A percentile compares a stretch with the other conserved stretches of the same genome.
Evolutionary conservation across 2,797 vertebrate species (phyloP).

Genomic region (Remorina albescens): DNA sequence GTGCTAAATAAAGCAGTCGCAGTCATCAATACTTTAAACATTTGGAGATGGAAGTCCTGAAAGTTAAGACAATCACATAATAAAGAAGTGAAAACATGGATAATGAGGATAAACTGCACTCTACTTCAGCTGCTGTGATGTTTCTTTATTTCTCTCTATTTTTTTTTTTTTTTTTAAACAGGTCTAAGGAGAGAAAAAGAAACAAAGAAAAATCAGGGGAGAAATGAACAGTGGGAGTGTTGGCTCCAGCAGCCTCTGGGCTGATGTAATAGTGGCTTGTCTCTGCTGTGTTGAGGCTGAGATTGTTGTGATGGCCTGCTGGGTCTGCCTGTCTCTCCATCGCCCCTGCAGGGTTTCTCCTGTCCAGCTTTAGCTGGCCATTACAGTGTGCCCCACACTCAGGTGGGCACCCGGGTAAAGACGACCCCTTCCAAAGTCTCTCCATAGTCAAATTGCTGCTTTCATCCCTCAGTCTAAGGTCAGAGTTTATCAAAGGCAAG

Average conservation of each 20-base stretch:
- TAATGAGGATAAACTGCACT: slow-evolving; percentile 55
- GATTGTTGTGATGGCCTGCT: slow-evolving; percentile 68
- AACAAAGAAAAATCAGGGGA: slow-evolving; percentile 39
- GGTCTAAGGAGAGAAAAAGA: slow-evolving; percentile 36
- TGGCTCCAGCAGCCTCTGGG: slow-evolving; percentile 47
- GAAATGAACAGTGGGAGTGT: slow-evolving; percentile 36
- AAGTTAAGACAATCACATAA: slow-evolving; percentile 52
- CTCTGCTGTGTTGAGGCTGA: slow-evolving; percentile 55
- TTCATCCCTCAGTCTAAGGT: slow-evolving; percentile 41
- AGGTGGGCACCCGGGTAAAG: too few relatives aligned
- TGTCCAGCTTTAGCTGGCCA: slow-evolving; percentile 55
- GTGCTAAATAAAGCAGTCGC: slow-evolving; percentile 55
- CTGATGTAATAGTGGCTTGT: slow-evolving; percentile 62
- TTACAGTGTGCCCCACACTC: slow-evolving; percentile 55
- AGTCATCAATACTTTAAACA: slow-evolving; percentile 63
- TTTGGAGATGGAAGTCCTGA: slow-evolving; percentile 41
- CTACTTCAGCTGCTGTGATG: slow-evolving; percentile 28
- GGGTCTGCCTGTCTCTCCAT: slow-evolving; percentile 51
- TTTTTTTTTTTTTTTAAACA: slow-evolving; percentile 38
- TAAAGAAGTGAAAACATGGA: slow-evolving; percentile 54
- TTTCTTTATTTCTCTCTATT: too few relatives aligned
- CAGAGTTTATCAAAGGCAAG: slow-evolving; percentile 49
- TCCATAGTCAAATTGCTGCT: slow-evolving; percentile 42
- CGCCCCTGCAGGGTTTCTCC: slow-evolving; percentile 47
- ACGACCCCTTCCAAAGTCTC: slow-evolving; percentile 23